A percentile compares a stretch with the other conserved stretches of the same genome.
Conservation (phyloP, 2,797 vertebrate species). For the Falco concolor region DNA sequence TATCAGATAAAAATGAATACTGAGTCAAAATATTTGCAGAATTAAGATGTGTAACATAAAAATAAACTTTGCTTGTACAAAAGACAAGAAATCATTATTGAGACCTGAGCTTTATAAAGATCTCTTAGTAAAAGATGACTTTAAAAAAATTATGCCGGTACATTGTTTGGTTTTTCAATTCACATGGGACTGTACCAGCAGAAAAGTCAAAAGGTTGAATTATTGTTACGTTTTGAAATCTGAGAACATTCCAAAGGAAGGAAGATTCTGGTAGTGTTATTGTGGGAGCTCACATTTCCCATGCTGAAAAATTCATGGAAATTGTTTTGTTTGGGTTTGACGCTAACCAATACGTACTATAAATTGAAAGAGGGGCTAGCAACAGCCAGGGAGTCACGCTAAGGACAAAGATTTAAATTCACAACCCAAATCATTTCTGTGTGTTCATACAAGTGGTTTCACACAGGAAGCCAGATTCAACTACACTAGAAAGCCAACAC, state of each 20-base stretch:
- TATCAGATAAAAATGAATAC: not conserved
- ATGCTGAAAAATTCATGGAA: constrained; percentile 9
- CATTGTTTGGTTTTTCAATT: constrained; percentile 40
- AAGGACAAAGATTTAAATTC: constrained; percentile 9
- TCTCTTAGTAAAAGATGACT: not conserved
- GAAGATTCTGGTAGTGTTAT: constrained; percentile 29
- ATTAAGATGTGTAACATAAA: not conserved
- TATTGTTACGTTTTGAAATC: constrained; percentile 52
- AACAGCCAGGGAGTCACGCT: not conserved
- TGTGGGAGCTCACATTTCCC: constrained; percentile 42
- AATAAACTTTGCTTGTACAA: not conserved
- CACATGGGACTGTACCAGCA: constrained; percentile 40
- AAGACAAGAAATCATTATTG: not conserved
- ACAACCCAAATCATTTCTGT: not conserved
- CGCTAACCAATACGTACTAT: not conserved
- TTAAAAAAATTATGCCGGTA: not conserved
- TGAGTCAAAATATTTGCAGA: not conserved
- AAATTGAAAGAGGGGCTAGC: not conserved
- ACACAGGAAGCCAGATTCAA: not conserved
- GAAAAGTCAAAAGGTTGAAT: constrained; percentile 60
- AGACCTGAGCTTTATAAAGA: not conserved
- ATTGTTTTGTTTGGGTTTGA: constrained; percentile 2
- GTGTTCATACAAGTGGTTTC: not conserved
- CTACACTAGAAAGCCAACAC: not conserved
- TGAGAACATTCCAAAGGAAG: constrained; percentile 63